Base-by-base conservation (phyloP, 2,888 invertebrate genomes). In the Melolontha melolontha region DNA sequence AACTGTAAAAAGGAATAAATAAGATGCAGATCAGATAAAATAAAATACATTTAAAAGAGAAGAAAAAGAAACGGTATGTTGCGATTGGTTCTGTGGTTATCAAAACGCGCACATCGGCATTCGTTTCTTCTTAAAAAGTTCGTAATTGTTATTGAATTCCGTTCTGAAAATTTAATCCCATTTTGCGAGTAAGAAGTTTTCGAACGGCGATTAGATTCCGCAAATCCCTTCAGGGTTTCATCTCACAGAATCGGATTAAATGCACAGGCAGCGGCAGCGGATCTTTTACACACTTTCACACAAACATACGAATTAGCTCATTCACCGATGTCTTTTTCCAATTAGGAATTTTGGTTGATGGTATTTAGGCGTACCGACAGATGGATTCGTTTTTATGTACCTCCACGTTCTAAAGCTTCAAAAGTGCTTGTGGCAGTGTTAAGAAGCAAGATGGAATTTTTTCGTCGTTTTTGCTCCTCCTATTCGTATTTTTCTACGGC, bases 141-240 rank as follows among this genome's bases (percentile, higher is more conserved):
- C 44, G 57, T 57, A 44, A 57, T 57, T 57, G 57, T 57, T 57
- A 57, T 57, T 44, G 57, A 57, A 57, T 57, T 54, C 44, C 57
- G 50, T 57, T 44, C 57, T 44, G 57, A 44, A 57, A 57, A 57
- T 57, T 57, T 57, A 57, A 57, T 57, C 57, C 57, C 57, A 27
- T 44, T 57, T 57, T 42, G 57, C 44, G 27, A 44, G 42, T 54
- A 54, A 54, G 54, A 54, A 54, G 54, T 54, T 54, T 54, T 39
- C 54, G 34, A 54, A 54, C 54, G 54, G 10, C 54, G 54, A 54
- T 54, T 54, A 54, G 54, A 54, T 54, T 39, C 54, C 54, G 11
- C 54, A 54, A 54, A 54, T 54, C 54, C 54, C 54, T 54, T 54
- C 54, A 40, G 54, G 39, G 34, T 40, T 39, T 54, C 40, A 39